Base-by-base conservation (phyloP, 2,888 invertebrate genomes). In the Hyalella azteca region DNA sequence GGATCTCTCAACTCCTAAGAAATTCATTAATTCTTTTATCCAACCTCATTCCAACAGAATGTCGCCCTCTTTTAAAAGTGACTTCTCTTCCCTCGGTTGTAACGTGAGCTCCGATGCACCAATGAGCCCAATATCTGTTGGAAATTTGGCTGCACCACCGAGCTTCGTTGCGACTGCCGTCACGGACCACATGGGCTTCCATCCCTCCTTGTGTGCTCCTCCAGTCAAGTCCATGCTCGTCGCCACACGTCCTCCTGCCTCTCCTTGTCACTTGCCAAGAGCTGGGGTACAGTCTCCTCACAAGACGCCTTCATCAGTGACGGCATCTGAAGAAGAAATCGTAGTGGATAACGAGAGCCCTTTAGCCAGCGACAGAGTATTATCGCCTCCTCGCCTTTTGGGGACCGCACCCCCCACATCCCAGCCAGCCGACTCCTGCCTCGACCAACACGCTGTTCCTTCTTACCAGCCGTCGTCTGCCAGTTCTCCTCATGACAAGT, bases 301-400 rank as follows among this genome's bases (percentile, higher is more conserved):
- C 26, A 75, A 75, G n/a, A 75, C 45, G 39, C 40, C 75, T 2
- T 45, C 75, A 11, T 75, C 75, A 5, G 41, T 45, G 26, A 26
- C 75, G 5, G 75, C 75, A 2, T 75, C 75, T 22, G 75, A 75
- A 13, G 75, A 75, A 22, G 75, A 75, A 22, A 75, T 75, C 36
- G 75, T 75, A 9, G 75, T 75, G 40, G 75, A 75, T 22, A 73
- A 41, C 75, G 75, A 75, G n/a, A 45, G 41, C 36, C 75, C 75
- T 45, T 3, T 75, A 32, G 45, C 66, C 11, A 66, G 36, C 0
- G 66, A 66, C 39, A 32, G 66, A 2, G 66, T 22, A 0, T 1
- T 66, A 36, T 66, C 26, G 26, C 41, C 39, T 3, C 78, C 60
- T 60, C 78, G 7, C 19, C 60, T 45, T 29, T 22, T 26, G 7